Percentiles rank a stretch among this genome's conserved stretches.
Evolutionary conservation across 2,797 vertebrate species (phyloP).

Genomic region (Echeneis naucrates): DNA sequence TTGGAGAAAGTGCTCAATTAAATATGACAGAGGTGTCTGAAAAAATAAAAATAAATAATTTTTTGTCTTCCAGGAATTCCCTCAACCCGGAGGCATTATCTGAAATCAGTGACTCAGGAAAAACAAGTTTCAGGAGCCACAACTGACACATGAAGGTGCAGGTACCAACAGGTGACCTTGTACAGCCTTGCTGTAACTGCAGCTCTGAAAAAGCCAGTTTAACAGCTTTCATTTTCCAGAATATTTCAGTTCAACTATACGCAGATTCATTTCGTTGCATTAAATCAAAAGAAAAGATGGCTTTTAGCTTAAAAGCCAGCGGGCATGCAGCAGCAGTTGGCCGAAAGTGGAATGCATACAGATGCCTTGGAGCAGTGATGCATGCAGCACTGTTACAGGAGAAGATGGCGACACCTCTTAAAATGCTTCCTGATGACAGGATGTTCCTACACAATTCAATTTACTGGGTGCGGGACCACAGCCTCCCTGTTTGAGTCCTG

Average conservation of each 20-base stretch:
- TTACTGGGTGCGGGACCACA: slow-evolving; percentile 1
- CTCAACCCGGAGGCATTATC: not conserved
- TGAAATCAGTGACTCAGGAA: not conserved
- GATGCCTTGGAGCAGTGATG: not conserved
- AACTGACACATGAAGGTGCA: not conserved
- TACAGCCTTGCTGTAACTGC: not conserved
- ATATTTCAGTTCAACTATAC: not conserved
- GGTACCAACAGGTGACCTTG: slow-evolving; percentile 7
- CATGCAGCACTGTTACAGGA: not conserved
- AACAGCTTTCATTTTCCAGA: slow-evolving; percentile 44
- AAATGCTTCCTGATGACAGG: slow-evolving; percentile 12
- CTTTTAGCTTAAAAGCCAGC: not conserved
- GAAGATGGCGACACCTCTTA: not conserved
- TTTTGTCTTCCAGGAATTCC: slow-evolving; percentile 44
- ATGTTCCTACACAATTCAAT: not conserved
- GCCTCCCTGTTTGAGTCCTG: slow-evolving; percentile 34
- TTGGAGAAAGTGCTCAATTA: not conserved
- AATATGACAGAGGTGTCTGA: slow-evolving; percentile 5
- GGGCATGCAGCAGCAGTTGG: not conserved
- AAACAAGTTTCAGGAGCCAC: not conserved
- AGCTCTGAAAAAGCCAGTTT: slow-evolving; percentile 26
- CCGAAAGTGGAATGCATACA: slow-evolving; percentile 4
- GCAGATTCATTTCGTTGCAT: not conserved
- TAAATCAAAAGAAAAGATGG: not conserved
- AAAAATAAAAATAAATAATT: slow-evolving; percentile 18